A percentile compares a stretch with the other conserved stretches of the same genome.
Evolutionary conservation across 2,888 invertebrate genomes (phyloP).

Genomic region (Napeogenes inachia): DNA sequence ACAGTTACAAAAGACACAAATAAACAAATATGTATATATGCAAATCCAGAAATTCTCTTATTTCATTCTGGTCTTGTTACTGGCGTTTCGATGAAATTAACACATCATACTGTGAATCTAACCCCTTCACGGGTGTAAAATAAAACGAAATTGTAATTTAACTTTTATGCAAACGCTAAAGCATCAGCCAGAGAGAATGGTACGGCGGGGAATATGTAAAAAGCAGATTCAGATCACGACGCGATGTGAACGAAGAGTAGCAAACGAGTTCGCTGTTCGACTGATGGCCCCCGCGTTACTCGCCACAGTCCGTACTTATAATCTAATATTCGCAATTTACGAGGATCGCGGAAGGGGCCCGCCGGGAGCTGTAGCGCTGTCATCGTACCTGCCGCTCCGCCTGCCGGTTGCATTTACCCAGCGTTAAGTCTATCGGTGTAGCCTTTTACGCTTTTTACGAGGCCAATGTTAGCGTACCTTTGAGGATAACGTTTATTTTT

Average conservation of each 20-base stretch:
- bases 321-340: constrained; percentile 78
- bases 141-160: constrained; percentile 7
- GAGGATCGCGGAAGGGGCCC: constrained; percentile 69
- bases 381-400: constrained; percentile 67
- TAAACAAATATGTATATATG: too few species aligned
- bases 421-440: constrained; percentile 56
- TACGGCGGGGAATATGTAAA: constrained; percentile 50
- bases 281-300: constrained; percentile 62
- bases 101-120: constrained; percentile 1
- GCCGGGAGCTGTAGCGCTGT: constrained; percentile 68
- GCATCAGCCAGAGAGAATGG: constrained; percentile 42
- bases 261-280: constrained; percentile 67
- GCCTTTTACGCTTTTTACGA: constrained; percentile 49
- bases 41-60: too few species aligned
- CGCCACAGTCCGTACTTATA: constrained; percentile 73
- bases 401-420: constrained; percentile 65
- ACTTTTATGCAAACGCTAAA: constrained; percentile 26
- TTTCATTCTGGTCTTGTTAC: too few species aligned
- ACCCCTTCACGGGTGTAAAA: constrained; percentile 3
- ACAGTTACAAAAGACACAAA: too few species aligned
- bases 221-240: constrained; percentile 70
- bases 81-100: constrained; percentile 1
- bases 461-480: constrained; percentile 42
- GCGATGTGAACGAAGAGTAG: constrained; percentile 48
- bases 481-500: constrained; percentile 36